Evolutionary conservation across 2,113 vertebrate species (phyloP).

Genomic region (Genyomyrus donnyi): DNA sequence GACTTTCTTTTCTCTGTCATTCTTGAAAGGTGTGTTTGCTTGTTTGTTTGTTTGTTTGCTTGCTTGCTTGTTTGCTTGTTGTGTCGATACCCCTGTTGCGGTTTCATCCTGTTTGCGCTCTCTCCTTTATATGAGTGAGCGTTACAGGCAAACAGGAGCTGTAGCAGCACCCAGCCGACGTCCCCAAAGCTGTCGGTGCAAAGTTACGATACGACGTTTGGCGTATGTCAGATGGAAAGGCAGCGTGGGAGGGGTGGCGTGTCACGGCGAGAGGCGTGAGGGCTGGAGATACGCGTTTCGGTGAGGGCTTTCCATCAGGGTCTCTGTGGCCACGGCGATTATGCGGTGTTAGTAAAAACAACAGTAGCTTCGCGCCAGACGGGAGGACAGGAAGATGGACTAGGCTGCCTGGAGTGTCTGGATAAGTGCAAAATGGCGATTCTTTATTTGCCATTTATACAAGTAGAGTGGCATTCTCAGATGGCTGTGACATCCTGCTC

Average conservation of each 20-base stretch:
- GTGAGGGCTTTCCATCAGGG: background rate
- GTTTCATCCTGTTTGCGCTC: background rate
- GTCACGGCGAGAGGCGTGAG: background rate
- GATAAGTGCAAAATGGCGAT: background rate
- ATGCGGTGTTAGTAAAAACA: background rate
- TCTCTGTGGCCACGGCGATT: background rate
- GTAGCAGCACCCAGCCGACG: background rate
- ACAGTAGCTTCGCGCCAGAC: background rate
- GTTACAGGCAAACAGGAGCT: background rate
- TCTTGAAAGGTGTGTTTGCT: background rate
- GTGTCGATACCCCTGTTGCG: background rate
- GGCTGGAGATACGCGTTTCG: background rate
- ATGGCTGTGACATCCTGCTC: background rate
- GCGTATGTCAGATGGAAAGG: background rate
- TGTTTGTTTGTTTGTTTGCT: background rate
- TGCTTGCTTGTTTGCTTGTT: background rate
- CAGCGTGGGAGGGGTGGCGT: background rate
- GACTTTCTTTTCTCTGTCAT: background rate
- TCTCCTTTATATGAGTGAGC: background rate
- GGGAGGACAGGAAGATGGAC: background rate
- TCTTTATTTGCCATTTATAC: background rate
- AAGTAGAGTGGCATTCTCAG: background rate
- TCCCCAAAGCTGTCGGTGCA: background rate
- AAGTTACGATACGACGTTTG: background rate
- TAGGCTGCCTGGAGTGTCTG: background rate